A percentile compares a stretch with the other conserved stretches of the same genome.
phyloP scores from a whole-genome alignment of 92 coral and sea anemone species.

The Micromussa lordhowensis region DNA sequence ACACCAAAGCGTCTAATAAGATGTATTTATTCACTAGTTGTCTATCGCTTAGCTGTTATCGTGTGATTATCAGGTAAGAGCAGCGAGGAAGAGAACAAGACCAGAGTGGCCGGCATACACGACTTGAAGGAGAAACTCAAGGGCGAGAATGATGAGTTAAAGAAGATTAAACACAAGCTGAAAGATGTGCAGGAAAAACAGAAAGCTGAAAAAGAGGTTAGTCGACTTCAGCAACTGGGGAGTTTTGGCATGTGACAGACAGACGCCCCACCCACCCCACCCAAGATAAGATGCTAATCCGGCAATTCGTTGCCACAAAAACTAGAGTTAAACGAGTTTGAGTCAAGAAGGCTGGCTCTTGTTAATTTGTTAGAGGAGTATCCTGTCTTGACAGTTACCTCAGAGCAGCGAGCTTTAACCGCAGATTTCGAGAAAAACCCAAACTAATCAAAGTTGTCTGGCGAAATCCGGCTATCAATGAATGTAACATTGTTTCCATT shows the following conservation, averaged over 20 bases:
- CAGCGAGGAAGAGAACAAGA: conserved; percentile 91
- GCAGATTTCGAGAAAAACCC: neutral
- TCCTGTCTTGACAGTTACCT: neutral
- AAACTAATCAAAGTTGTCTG: neutral
- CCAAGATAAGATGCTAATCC: neutral
- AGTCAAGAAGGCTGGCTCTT: neutral
- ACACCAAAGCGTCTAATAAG: no score
- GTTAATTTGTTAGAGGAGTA: neutral
- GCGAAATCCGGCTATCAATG: neutral
- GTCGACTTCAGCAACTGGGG: neutral
- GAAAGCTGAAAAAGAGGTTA: conserved; percentile 95
- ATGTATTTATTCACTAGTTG: no score
- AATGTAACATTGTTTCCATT: neutral
- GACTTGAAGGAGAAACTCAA: conserved; percentile 95
- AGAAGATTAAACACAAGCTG: conserved; percentile 91
- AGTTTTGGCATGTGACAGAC: neutral
- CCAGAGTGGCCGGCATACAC: conserved; percentile 86
- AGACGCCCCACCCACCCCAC: neutral
- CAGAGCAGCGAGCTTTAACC: neutral
- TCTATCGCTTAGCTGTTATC: neutral
- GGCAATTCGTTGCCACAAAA: neutral
- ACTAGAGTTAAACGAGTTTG: neutral
- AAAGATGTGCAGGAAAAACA: conserved; percentile 96
- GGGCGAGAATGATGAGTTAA: conserved; percentile 91
- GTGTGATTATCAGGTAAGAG: conserved; percentile 72